These are phyloP conservation scores for Drosophila cognata DNA, from an alignment of 2,888 invertebrate species.

Conservation along the genomic window DNA sequence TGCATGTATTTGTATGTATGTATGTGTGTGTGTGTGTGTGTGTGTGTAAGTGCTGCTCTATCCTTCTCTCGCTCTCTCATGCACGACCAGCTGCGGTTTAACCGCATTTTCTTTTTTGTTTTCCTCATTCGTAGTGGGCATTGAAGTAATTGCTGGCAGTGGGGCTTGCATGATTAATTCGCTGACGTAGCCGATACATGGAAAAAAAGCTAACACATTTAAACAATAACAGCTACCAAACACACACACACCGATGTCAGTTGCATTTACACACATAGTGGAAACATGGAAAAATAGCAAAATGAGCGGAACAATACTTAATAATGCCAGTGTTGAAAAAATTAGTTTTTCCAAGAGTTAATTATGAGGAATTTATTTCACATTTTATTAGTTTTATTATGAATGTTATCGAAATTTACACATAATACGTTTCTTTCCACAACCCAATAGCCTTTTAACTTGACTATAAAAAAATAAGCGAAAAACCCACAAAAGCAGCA, in stretches of 20 bases:
- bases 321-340: constrained; percentile 8
- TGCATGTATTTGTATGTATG: constrained; percentile 37
- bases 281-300: constrained; percentile 45
- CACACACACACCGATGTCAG: constrained; percentile 25
- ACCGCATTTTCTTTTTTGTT: constrained; percentile 61
- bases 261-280: constrained; percentile 44
- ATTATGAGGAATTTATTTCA: neutral
- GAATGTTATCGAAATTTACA: neutral
- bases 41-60: constrained; percentile 4
- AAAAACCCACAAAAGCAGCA: constrained; percentile 30
- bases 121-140: constrained; percentile 48
- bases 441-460: neutral
- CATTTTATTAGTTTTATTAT: neutral
- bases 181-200: constrained; percentile 68
- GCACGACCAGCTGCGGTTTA: constrained; percentile 60
- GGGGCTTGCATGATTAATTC: constrained; percentile 73
- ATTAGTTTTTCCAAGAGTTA: neutral
- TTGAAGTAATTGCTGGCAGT: constrained; percentile 32
- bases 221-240: constrained; percentile 30
- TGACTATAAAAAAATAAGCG: neutral
- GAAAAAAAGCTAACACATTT: constrained; percentile 39
- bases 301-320: constrained; percentile 41
- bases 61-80: constrained; percentile 18
- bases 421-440: neutral
- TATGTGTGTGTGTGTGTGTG: constrained; percentile 6